These are phyloP conservation scores for Osmoderma eremita DNA, from an alignment of 2,888 invertebrate genomes.

Conservation along the genomic window DNA sequence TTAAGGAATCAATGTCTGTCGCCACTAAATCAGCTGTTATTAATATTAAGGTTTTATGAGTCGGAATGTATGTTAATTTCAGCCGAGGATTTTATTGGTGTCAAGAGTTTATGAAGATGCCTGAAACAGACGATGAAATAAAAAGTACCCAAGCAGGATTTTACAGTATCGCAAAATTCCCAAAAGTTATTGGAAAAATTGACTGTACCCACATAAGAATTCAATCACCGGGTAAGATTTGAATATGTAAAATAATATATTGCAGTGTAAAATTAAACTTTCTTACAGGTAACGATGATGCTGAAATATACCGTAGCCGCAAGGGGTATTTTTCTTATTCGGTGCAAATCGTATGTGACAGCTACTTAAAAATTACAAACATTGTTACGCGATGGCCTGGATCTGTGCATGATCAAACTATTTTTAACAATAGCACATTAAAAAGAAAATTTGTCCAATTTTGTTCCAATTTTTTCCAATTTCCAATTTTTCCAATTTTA, in stretches of 20 bases:
- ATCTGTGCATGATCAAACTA: too few relatives aligned
- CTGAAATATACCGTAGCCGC: slow-evolving; percentile 42
- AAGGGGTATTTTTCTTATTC: not conserved
- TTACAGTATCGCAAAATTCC: too few relatives aligned
- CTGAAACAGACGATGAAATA: slow-evolving; percentile 35
- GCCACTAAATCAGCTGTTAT: too few relatives aligned
- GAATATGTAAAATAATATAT: not conserved
- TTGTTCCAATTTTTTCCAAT: too few relatives aligned
- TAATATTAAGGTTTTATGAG: too few relatives aligned
- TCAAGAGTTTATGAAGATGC: slow-evolving; percentile 39
- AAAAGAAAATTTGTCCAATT: slow-evolving; percentile 44
- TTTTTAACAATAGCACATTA: too few relatives aligned
- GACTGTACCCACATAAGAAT: not conserved
- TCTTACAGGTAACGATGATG: slow-evolving; percentile 31
- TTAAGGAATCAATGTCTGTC: too few relatives aligned
- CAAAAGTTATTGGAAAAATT: not conserved
- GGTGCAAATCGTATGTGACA: slow-evolving; percentile 35
- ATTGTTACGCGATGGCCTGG: slow-evolving; percentile 49
- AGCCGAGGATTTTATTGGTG: slow-evolving; percentile 40
- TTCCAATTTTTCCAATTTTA: too few relatives aligned
- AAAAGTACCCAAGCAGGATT: too few relatives aligned
- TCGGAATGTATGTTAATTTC: slow-evolving; percentile 38
- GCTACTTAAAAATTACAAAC: slow-evolving; percentile 43
- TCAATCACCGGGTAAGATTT: not conserved
- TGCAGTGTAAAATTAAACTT: not conserved